Conservation (phyloP, 2,888 invertebrate species). For the Hemaris fuciformis region DNA sequence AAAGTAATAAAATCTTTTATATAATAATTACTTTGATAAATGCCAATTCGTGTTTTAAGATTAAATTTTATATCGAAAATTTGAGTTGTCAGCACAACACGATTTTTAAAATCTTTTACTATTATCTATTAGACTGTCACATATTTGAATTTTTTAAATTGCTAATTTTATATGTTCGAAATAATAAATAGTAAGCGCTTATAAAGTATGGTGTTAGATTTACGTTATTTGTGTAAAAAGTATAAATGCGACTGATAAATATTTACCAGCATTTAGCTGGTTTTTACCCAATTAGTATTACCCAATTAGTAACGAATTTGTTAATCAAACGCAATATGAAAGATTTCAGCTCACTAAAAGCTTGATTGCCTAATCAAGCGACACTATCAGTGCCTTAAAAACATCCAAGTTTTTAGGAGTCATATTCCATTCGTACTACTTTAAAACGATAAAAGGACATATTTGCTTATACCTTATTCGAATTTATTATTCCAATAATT, state of each 20-base stretch:
- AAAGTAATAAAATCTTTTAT: not conserved
- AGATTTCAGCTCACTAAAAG: slow-evolving; percentile 35
- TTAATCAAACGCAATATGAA: slow-evolving; percentile 52
- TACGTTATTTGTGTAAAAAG: slow-evolving; percentile 43
- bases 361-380: no score
- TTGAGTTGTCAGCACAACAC: slow-evolving; percentile 9
- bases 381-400: no score
- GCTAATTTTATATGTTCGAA: no score
- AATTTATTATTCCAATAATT: no score
- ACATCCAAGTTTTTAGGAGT: not conserved
- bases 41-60: not conserved
- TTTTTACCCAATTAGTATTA: no score
- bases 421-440: not conserved
- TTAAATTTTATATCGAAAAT: not conserved
- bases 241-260: slow-evolving; percentile 56
- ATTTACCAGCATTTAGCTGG: slow-evolving; percentile 37
- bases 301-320: slow-evolving; percentile 60
- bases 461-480: no score
- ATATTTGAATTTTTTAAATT: not conserved
- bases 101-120: slow-evolving; percentile 19
- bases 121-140: slow-evolving; percentile 17
- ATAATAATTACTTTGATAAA: not conserved
- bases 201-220: no score
- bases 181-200: no score
- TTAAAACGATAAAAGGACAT: not conserved